A percentile compares a stretch with the other conserved stretches of the same genome.
Conservation (phyloP, 2,113 vertebrate species). For the Pseudorasbora parva region DNA sequence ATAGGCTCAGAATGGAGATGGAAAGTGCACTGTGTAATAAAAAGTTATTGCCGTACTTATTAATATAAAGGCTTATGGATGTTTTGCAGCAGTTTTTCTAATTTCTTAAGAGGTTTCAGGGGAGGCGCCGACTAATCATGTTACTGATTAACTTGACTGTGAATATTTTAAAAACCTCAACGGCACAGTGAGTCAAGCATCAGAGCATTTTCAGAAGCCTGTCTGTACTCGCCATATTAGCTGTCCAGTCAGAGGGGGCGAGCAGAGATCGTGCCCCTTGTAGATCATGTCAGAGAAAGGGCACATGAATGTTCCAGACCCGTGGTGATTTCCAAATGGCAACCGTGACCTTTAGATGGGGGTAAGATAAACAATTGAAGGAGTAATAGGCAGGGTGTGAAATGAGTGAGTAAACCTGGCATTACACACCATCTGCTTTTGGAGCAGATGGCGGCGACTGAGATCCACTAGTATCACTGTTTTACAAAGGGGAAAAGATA, state of each 20-base stretch:
- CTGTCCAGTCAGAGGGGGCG: constrained; percentile 45
- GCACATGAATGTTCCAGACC: constrained; percentile 53
- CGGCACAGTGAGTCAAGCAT: background rate
- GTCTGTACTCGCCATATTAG: constrained; percentile 32
- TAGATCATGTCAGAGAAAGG: constrained; percentile 57
- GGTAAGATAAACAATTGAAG: constrained; percentile 57
- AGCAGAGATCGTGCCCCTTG: constrained; percentile 49
- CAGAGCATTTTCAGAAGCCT: constrained; percentile 6
- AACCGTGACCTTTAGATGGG: constrained; percentile 56
- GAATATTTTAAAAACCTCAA: constrained; percentile 20
- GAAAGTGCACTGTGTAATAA: constrained; percentile 30
- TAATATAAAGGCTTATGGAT: constrained; percentile 32
- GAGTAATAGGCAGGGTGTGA: constrained; percentile 54
- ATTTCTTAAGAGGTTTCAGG: constrained; percentile 21
- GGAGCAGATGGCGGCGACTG: constrained; percentile 50
- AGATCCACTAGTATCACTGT: constrained; percentile 24
- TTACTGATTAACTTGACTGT: constrained; percentile 33
- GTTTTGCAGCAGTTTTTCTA: constrained; percentile 22
- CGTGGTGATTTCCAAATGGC: constrained; percentile 55
- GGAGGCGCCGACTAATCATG: constrained; percentile 19
- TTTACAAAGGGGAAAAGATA: constrained; percentile 23
- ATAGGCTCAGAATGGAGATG: constrained; percentile 33
- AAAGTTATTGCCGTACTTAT: constrained; percentile 4
- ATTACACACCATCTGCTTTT: constrained; percentile 60
- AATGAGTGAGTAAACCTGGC: constrained; percentile 51